Percentiles rank a stretch among this genome's conserved stretches.
Evolutionary conservation across 2,888 invertebrate species (phyloP).

Genomic region (Omphaloscelis lunosa): DNA sequence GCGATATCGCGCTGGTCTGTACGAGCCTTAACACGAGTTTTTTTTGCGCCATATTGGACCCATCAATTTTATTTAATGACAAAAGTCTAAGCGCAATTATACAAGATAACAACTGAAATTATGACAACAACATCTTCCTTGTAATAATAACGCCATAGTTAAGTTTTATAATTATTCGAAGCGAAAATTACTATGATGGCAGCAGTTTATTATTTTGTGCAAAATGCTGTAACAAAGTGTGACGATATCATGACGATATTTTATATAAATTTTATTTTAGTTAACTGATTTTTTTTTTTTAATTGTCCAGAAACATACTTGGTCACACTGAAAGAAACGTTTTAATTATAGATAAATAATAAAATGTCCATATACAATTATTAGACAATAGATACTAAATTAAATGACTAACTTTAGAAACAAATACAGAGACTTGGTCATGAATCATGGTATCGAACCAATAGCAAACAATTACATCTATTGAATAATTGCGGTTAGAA

Average conservation of each 20-base stretch:
- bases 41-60: neutral
- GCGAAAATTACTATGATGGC: neutral
- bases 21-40: no score
- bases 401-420: neutral
- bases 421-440: neutral
- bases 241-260: neutral
- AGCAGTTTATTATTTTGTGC: neutral
- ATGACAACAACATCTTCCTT: conserved; percentile 1
- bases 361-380: neutral
- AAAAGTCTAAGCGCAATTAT: neutral
- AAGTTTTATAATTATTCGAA: neutral
- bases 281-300: no score
- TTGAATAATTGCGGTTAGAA: conserved; percentile 1
- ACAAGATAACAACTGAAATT: neutral
- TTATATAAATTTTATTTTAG: neutral
- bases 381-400: neutral
- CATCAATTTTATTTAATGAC: conserved; percentile 1
- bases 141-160: neutral
- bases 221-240: neutral
- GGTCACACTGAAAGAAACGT: neutral
- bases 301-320: neutral
- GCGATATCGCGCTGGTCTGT: no score
- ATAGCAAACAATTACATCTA: neutral
- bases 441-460: neutral
- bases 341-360: neutral